These are phyloP conservation scores for Trachelus troglodyta DNA, from an alignment of 2,888 invertebrate species.

Conservation along the genomic window DNA sequence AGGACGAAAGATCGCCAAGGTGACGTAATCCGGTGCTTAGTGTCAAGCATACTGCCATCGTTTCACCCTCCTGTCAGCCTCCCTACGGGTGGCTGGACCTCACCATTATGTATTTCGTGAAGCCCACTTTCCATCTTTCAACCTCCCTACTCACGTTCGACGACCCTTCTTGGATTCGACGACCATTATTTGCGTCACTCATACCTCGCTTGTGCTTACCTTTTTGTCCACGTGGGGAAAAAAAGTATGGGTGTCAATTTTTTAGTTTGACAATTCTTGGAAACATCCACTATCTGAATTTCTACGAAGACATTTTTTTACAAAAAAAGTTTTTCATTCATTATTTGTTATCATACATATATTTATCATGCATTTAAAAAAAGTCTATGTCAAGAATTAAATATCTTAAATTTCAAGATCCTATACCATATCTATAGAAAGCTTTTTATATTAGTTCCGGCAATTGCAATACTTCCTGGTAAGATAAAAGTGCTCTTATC, in stretches of 20 bases:
- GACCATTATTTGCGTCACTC: conserved; percentile 15
- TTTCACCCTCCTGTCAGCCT: conserved; percentile 44
- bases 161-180: conserved; percentile 10
- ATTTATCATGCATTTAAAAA: neutral
- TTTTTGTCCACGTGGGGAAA: neutral
- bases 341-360: neutral
- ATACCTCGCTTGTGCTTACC: neutral
- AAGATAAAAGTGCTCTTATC: neutral
- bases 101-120: conserved; percentile 25
- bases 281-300: neutral
- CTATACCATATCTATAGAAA: neutral
- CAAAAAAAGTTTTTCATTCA: neutral
- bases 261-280: neutral
- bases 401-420: neutral
- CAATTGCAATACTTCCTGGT: neutral
- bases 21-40: conserved; percentile 53
- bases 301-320: neutral
- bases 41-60: conserved; percentile 43
- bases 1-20: conserved; percentile 25
- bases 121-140: conserved; percentile 25
- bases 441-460: neutral
- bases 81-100: conserved; percentile 38
- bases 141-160: conserved; percentile 25
- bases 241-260: neutral
- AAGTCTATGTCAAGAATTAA: neutral